Evolutionary conservation across 2,888 invertebrate species (phyloP), one percentile per base, ranked within the genome.

Genomic region (Drosophila niveifrons): DNA sequence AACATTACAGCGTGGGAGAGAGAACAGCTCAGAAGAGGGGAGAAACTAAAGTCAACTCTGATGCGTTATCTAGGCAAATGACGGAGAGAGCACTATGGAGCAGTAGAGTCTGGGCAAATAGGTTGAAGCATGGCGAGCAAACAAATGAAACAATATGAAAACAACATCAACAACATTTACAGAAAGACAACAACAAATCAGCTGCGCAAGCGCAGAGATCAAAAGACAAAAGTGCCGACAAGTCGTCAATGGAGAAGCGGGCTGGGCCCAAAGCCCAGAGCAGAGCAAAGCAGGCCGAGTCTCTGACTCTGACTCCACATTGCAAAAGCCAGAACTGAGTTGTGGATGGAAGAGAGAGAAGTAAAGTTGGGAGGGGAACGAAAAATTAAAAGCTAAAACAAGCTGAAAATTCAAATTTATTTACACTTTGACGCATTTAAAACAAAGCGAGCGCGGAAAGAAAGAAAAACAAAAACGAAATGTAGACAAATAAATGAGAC

Each of bases 361-460:
- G 31, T 3, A 55, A 46, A 61, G 51, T 17, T n/a, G n/a, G 50
- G 15, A 29, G 23, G 23, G 17, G 50, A 53, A 66, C 34, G 31
- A 63, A 74, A 71, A 86, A 82, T 75, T 76, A 82, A 85, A 84
- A 82, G 82, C 77, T 82, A 85, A 84, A 88, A 85, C 89, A 88
- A 86, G 89, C 89, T 89, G 86, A 89, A 89, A 88, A 86, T 83
- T 89, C 88, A 80, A 88, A 89, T 86, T 85, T 86, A 89, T 86
- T 86, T 86, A 89, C 86, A 86, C 86, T 83, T 89, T 86, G 89
- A 83, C 87, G 90, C 88, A 89, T 88, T 86, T 78, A 80, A 86
- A 82, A 75, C 83, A 87, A 84, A 89, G 88, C 80, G 87, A 86
- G 88, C 81, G 67, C 58, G 43, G 63, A 66, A 46, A 59, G 46